These are phyloP conservation scores for Scaptomyza parva DNA, from an alignment of 2,888 invertebrate species.

Conservation along the genomic window DNA sequence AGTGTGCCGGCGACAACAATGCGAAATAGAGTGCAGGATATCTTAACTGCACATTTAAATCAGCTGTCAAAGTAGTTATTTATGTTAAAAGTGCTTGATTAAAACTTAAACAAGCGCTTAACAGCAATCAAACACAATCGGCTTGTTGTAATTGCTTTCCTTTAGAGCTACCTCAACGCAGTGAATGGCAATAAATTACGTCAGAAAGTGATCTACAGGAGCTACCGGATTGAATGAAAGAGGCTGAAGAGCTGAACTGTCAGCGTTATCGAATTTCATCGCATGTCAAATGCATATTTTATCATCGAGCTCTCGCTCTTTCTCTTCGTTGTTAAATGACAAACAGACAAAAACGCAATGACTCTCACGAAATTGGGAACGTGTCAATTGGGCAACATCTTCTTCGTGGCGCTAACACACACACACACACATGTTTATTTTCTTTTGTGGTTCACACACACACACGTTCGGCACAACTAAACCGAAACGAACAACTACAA, in stretches of 20 bases:
- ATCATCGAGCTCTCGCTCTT: conserved; percentile 23
- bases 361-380: conserved; percentile 39
- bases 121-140: conserved; percentile 28
- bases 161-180: conserved; percentile 30
- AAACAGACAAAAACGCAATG: conserved; percentile 30
- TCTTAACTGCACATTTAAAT: conserved; percentile 33
- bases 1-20: conserved; percentile 44
- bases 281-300: conserved; percentile 76
- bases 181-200: conserved; percentile 53
- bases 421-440: conserved; percentile 45
- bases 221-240: conserved; percentile 12
- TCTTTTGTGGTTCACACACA: conserved; percentile 20
- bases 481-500: conserved; percentile 5
- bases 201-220: background rate
- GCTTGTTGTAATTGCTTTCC: conserved; percentile 2
- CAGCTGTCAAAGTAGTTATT: background rate
- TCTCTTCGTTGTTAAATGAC: conserved; percentile 23
- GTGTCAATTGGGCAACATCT: conserved; percentile 44
- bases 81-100: background rate
- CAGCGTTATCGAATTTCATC: conserved; percentile 47
- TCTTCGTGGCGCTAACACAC: conserved; percentile 27
- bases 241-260: too few species aligned
- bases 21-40: conserved; percentile 22
- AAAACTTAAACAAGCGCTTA: conserved; percentile 8
- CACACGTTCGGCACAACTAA: conserved; percentile 18